These are phyloP conservation scores for Platycheirus rosarum DNA, from an alignment of 2,888 invertebrate genomes.

Conservation along the genomic window DNA sequence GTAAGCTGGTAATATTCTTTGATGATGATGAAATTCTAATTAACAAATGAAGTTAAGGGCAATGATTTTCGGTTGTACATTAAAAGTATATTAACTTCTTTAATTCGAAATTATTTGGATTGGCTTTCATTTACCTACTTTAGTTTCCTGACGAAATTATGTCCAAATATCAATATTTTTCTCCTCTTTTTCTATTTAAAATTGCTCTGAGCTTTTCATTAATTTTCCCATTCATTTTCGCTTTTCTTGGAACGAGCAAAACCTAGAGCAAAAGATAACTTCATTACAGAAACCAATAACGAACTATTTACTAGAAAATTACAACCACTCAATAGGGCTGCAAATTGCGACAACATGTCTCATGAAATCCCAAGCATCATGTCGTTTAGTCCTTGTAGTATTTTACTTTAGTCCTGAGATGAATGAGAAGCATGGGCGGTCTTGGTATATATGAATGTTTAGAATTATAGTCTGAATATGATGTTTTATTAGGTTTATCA, in stretches of 20 bases:
- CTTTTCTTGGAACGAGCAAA: conserved; percentile 17
- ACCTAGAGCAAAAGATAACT: conserved; percentile 49
- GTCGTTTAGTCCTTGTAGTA: conserved; percentile 45
- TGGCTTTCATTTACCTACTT: no score
- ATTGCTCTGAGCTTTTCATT: not conserved
- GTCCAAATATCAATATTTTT: not conserved
- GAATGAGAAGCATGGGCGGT: no score
- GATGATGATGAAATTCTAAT: no score
- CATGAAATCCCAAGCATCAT: conserved; percentile 61
- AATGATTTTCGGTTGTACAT: no score
- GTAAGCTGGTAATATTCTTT: no score
- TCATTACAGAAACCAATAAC: conserved; percentile 69
- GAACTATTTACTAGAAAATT: conserved; percentile 72
- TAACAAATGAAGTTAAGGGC: no score
- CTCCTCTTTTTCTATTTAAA: not conserved
- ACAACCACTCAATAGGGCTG: conserved; percentile 70
- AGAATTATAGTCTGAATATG: not conserved
- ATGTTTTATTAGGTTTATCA: conserved; percentile 33
- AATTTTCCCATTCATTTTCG: not conserved
- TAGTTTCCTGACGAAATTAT: no score
- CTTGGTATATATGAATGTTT: no score
- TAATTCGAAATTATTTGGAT: no score
- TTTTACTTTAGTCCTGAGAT: not conserved
- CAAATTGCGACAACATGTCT: conserved; percentile 72
- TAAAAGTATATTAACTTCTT: no score